Percentiles rank a stretch among this genome's conserved stretches.
These are phyloP conservation scores for Sinonovacula constricta DNA, from an alignment of 1,140 invertebrate genomes.

Conservation along the genomic window DNA sequence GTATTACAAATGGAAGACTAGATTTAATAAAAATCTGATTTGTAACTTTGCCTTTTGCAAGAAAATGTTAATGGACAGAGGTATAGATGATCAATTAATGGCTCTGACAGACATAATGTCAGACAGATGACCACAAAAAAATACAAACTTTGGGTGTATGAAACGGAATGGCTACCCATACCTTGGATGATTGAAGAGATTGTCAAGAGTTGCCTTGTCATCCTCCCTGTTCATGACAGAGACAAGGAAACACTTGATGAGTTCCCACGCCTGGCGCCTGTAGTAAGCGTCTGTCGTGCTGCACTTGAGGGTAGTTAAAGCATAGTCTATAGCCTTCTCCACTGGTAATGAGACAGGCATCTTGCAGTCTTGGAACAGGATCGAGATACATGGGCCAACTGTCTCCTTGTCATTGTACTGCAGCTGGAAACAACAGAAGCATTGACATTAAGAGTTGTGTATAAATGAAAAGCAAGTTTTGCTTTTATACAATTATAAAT, in stretches of 20 bases:
- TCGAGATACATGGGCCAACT: slow-evolving; percentile 89
- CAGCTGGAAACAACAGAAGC: slow-evolving; percentile 79
- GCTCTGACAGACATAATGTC: too few species aligned
- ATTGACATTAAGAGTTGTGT: neutral
- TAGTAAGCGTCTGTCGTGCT: slow-evolving; percentile 91
- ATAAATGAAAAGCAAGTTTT: too few species aligned
- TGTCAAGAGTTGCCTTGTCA: slow-evolving; percentile 85
- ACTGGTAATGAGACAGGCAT: slow-evolving; percentile 91
- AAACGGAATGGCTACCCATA: too few species aligned
- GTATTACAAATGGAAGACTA: too few species aligned
- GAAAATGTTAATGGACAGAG: too few species aligned
- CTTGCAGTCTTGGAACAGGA: slow-evolving; percentile 92
- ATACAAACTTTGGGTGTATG: too few species aligned
- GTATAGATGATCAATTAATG: too few species aligned
- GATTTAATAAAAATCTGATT: too few species aligned
- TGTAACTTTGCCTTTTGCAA: too few species aligned
- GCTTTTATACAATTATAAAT: too few species aligned
- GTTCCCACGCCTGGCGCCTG: slow-evolving; percentile 94
- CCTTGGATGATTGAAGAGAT: slow-evolving; percentile 89
- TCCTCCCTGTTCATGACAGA: slow-evolving; percentile 90
- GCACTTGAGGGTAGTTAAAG: slow-evolving; percentile 90
- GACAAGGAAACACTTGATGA: slow-evolving; percentile 93
- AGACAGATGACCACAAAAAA: too few species aligned
- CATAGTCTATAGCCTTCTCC: slow-evolving; percentile 93
- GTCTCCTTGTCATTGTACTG: slow-evolving; percentile 90